Evolutionary conservation across 2,888 invertebrate genomes (phyloP).

Genomic region (Eustalomyia histrio): DNA sequence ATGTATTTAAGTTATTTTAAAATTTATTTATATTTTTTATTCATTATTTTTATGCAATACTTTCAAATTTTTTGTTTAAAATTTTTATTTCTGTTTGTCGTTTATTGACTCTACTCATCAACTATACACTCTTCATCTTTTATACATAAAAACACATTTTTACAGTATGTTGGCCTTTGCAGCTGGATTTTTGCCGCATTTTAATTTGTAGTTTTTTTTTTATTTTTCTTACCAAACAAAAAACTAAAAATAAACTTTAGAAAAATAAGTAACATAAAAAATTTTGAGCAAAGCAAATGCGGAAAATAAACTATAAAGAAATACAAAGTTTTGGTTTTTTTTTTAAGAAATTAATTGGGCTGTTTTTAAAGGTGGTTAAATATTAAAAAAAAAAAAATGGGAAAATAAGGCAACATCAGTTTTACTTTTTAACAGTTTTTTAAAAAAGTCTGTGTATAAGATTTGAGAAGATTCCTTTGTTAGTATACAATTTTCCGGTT

Average conservation of each 20-base stretch:
- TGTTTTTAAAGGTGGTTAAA: conserved; percentile 14
- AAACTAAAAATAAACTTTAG: conserved; percentile 49
- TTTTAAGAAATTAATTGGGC: neutral
- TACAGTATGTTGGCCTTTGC: conserved; percentile 49
- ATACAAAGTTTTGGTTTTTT: neutral
- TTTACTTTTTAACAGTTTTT: neutral
- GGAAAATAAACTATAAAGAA: neutral
- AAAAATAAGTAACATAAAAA: conserved; percentile 7
- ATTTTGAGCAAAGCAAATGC: neutral
- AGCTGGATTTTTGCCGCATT: conserved; percentile 48
- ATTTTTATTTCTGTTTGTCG: conserved; percentile 14
- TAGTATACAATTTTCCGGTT: too few species aligned
- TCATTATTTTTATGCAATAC: conserved; percentile 4
- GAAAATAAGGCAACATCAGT: neutral
- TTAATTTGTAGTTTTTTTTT: conserved; percentile 2
- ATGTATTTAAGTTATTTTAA: neutral
- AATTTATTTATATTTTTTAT: conserved; percentile 18
- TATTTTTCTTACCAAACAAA: conserved; percentile 35
- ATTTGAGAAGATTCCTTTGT: too few species aligned
- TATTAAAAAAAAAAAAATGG: neutral
- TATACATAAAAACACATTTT: neutral
- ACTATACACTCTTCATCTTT: neutral
- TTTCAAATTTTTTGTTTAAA: conserved; percentile 6
- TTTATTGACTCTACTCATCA: conserved; percentile 48
- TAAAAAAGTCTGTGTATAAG: too few species aligned